These are phyloP conservation scores for Aplodontia rufa DNA, from an alignment of 2,113 vertebrate species.

Conservation along the genomic window DNA sequence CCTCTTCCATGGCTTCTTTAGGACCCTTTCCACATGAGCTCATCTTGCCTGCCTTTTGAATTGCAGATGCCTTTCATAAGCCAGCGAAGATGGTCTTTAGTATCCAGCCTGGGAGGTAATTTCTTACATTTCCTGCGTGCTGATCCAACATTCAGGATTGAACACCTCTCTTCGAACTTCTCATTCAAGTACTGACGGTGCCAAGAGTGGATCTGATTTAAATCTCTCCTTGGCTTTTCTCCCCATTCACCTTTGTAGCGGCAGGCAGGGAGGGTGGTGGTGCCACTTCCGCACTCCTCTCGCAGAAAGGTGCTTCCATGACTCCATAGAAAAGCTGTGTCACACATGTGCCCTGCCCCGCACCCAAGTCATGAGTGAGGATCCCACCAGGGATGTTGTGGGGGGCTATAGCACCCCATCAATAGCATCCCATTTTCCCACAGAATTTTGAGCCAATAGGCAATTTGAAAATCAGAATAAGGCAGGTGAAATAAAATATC, in stretches of 20 bases:
- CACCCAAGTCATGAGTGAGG: background rate
- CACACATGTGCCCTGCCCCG: background rate
- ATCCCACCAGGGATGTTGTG: fast-evolving
- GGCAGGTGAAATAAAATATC: background rate
- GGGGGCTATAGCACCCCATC: background rate
- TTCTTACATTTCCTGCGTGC: background rate
- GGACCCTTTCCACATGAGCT: background rate
- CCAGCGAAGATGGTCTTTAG: background rate
- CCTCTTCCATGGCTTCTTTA: background rate
- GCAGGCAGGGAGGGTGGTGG: fast-evolving
- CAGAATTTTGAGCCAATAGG: background rate
- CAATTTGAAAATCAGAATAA: background rate
- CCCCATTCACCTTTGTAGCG: background rate
- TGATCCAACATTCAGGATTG: background rate
- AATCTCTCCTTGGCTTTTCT: background rate
- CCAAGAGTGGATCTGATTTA: background rate
- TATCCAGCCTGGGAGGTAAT: background rate
- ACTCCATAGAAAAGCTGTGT: too few species aligned
- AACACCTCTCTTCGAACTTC: background rate
- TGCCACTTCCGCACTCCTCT: background rate
- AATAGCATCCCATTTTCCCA: background rate
- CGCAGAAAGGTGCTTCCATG: background rate
- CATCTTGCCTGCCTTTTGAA: background rate
- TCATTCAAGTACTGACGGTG: background rate
- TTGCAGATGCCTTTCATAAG: background rate